Percentiles rank a stretch among this genome's conserved stretches.
Conservation (phyloP, 2,797 vertebrate genomes). For the Rhabdomys pumilio region DNA sequence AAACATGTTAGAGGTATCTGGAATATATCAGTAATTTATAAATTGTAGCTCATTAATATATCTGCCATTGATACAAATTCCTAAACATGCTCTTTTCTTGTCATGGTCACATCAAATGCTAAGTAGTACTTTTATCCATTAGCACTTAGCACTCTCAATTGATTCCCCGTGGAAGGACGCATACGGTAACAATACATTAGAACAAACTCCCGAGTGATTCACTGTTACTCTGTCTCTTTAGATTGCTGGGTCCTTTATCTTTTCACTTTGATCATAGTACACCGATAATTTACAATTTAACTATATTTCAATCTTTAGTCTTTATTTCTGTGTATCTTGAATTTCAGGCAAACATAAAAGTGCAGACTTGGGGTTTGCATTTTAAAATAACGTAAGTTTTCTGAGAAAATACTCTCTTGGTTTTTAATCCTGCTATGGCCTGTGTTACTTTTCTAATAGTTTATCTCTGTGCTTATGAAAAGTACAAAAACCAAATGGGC, state of each 20-base stretch:
- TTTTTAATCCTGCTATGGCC: constrained; percentile 4
- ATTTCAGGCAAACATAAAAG: constrained; percentile 42
- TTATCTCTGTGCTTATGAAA: constrained; percentile 66
- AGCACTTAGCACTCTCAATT: constrained; percentile 1
- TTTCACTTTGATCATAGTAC: background rate
- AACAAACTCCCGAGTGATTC: background rate
- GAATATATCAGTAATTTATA: constrained; percentile 41
- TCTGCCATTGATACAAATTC: constrained; percentile 16
- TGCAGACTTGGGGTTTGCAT: background rate
- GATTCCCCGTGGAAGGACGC: constrained; percentile 16
- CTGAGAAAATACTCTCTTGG: constrained; percentile 42
- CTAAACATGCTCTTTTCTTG: background rate
- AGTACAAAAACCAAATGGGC: constrained; percentile 9
- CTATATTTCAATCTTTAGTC: background rate
- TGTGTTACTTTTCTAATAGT: constrained; percentile 34
- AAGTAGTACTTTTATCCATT: constrained; percentile 15
- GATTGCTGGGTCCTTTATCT: background rate
- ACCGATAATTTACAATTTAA: constrained; percentile 17
- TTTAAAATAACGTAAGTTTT: background rate
- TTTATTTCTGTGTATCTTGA: constrained; percentile 23
- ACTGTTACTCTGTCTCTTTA: constrained; percentile 28
- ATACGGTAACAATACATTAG: background rate
- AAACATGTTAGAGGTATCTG: background rate
- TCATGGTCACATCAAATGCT: background rate
- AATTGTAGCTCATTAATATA: constrained; percentile 52